Evolutionary conservation across 2,113 vertebrate genomes (phyloP).

Genomic region (Cygnus buccinator): DNA sequence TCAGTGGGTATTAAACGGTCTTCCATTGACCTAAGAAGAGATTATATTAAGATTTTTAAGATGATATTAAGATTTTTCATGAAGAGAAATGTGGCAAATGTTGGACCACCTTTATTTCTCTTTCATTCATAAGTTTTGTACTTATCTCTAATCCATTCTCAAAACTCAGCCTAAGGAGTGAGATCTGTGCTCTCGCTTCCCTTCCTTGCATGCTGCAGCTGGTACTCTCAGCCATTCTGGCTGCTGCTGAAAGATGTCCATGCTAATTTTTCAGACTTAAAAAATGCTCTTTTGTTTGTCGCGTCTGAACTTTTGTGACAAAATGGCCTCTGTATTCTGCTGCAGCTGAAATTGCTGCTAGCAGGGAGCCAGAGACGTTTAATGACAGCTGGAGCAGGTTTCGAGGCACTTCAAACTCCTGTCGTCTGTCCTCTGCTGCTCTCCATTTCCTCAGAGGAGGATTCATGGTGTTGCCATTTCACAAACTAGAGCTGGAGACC

Average conservation of each 20-base stretch:
- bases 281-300: not conserved
- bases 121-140: not conserved
- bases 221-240: not conserved
- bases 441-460: not conserved
- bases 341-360: not conserved
- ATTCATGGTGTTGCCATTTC: not conserved
- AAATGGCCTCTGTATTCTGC: not conserved
- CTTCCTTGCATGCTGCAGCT: not conserved
- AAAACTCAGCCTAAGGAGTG: not conserved
- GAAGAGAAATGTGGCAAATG: not conserved
- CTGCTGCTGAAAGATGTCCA: not conserved
- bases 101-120: not conserved
- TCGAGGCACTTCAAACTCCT: not conserved
- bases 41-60: not conserved
- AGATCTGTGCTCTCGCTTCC: not conserved
- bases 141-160: not conserved
- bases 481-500: not conserved
- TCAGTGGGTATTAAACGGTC: not conserved
- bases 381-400: not conserved
- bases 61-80: not conserved
- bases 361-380: not conserved
- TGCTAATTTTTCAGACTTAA: not conserved
- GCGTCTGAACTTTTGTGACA: not conserved
- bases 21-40: not conserved
- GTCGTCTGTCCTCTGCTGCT: not conserved